Base-by-base conservation (phyloP, 2,888 invertebrate genomes). In the Chydorus sphaericus region DNA sequence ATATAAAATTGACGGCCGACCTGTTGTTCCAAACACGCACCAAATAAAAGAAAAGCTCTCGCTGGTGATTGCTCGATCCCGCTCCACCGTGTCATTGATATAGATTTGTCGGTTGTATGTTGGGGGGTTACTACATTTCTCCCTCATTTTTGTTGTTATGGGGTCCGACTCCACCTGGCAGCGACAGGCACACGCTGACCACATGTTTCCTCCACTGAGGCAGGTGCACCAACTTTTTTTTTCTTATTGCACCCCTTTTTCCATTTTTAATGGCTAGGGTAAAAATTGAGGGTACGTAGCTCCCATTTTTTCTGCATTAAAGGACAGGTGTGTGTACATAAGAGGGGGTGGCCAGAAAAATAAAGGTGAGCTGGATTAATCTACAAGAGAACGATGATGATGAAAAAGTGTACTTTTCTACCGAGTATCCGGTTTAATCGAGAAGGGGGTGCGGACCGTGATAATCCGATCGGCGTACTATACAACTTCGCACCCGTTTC, bases 131-230 rank as follows among this genome's bases (percentile, higher is more conserved):
- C 26, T 7, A 26, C 28, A 23, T 44, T 44, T 44, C 11, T 23
- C 10, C 26, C 26, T 28, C n/a, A 11, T n/a, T 26, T 26, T 44
- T 23, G 14, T 23, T 23, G 23, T 18, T 44, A 26, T 16, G 26
- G 44, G 28, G 39, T 23, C 18, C 26, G 44, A 44, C 44, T n/a
- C 44, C 44, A 44, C 44, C 44, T 44, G 44, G 44, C 44, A 44
- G 33, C 33, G 33, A 14, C 33, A 8, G 26, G 44, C 44, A 44
- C 44, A 44, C 52, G 52, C 52, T 36, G 52, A 36, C 52, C 52
- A 52, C 52, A 52, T 52, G 52, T 52, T 52, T 52, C 52, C 52
- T 52, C 23, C 52, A 50, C n/a, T 31, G n/a, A 52, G 23, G 52
- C 52, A 52, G 52, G 52, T 52, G 52, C 36, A 23, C 52, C 29